Conservation (phyloP, 2,888 invertebrate genomes). For the Orthosia incerta region DNA sequence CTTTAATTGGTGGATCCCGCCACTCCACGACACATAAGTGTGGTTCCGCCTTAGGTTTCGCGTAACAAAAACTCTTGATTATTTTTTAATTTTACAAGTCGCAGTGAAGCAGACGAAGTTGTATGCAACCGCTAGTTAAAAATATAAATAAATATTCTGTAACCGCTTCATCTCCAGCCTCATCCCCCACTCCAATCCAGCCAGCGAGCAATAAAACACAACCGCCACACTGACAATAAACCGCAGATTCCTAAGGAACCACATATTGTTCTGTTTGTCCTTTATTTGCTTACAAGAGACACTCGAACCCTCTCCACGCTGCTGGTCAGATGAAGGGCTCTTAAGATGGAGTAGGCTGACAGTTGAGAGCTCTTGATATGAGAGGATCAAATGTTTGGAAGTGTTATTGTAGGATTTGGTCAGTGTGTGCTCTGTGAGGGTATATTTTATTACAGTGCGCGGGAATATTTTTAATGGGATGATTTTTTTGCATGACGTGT, state of each 20-base stretch:
- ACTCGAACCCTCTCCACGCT: constrained; percentile 48
- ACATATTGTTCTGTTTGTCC: constrained; percentile 69
- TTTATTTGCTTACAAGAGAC: constrained; percentile 68
- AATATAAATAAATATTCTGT: no score
- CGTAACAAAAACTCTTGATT: no score
- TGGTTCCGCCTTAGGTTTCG: no score
- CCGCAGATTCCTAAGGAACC: constrained; percentile 75
- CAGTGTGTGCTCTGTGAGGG: background rate
- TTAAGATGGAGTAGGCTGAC: constrained; percentile 32
- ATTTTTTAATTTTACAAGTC: no score
- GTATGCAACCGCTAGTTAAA: no score
- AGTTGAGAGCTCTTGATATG: constrained; percentile 24
- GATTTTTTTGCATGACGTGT: no score
- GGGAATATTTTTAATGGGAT: background rate
- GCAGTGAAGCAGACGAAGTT: no score
- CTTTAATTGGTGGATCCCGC: no score
- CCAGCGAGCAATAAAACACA: constrained; percentile 75
- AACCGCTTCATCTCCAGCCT: constrained; percentile 15
- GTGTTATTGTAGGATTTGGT: constrained; percentile 25
- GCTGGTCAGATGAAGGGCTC: constrained; percentile 52
- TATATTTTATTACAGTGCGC: background rate
- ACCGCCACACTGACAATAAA: constrained; percentile 75
- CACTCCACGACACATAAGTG: no score
- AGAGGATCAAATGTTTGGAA: constrained; percentile 38
- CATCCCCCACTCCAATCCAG: background rate